Base-by-base conservation (phyloP, 2,888 invertebrate species). In the Coecobrya sp. region DNA sequence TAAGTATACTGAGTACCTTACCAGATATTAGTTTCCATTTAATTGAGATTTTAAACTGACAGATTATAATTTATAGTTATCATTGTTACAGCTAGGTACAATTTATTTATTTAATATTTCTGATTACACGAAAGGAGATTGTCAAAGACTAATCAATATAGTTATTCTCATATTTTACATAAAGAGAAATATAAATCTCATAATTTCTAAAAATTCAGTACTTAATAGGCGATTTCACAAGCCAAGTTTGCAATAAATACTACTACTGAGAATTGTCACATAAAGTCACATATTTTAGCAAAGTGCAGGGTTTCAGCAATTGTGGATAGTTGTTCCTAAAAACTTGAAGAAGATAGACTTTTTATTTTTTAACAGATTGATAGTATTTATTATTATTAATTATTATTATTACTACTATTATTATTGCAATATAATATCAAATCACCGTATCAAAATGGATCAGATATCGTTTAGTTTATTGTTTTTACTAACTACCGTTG, bases 401-500 rank as follows among this genome's bases (percentile, higher is more conserved):
- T 36, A 55, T 5, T 59, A 36, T 52, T 36, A 55, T 5, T 59
- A 19, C 16, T n/a, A 55, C 27, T 36, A 55, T 5, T 59, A 36
- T 52, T 36, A 55, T 5, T 59, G 11, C 16, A 3, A 25, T 36
- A 82, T 1, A 79, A 49, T 25, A 59, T 13, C 22, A 45, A 62
- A 65, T 13, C 10, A 25, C 25, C 45, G 4, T 10, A 85, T 85
- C 85, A 86, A 73, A 49, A 91, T 91, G 90, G 90, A 85, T 62
- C 76, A 91, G 13, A 13, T 86, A 76, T 79, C 22, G 16, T 79
- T 62, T 30, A 79, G 86, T 30, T 5, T 91, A 16, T 22, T 91
- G 2, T 49, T 91, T 19, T n/a, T 91, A 22, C 27, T 86, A 68
- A 70, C 86, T 52, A 91, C 86, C 25, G 70, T 81, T 81, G 86